Percentiles rank a stretch among this genome's conserved stretches.
Conservation (phyloP, 1,140 invertebrate genomes). For the Eriosoma lanigerum region DNA sequence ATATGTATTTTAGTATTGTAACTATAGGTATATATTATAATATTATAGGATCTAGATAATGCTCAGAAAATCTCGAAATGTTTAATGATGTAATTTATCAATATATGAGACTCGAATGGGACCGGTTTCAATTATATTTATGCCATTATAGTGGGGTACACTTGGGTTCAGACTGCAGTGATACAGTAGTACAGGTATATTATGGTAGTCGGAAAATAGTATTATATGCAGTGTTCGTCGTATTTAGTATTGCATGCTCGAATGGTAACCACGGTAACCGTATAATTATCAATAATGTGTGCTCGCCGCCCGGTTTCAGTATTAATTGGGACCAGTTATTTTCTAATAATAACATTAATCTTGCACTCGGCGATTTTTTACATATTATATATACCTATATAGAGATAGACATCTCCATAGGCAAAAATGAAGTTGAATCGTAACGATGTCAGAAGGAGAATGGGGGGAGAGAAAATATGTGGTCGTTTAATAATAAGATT, state of each 20-base stretch:
- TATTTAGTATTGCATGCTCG: not conserved
- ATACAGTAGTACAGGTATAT: not conserved
- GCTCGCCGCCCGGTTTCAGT: not conserved
- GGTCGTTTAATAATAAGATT: no score
- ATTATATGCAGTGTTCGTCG: not conserved
- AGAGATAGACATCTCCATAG: no score
- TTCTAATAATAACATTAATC: not conserved
- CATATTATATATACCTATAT: no score
- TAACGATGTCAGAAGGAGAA: no score
- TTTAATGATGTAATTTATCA: conserved; percentile 1
- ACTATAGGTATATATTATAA: no score
- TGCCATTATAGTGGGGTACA: no score
- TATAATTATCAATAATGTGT: conserved; percentile 2
- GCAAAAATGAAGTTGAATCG: no score
- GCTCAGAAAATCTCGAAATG: not conserved
- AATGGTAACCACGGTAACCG: not conserved
- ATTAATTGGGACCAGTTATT: not conserved
- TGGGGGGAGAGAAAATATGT: no score
- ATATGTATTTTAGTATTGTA: no score
- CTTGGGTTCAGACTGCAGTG: no score
- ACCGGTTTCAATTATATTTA: conserved; percentile 19
- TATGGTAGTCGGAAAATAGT: not conserved
- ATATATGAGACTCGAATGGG: not conserved
- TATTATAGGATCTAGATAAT: not conserved
- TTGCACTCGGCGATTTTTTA: no score